Evolutionary conservation across 2,888 invertebrate genomes (phyloP).

Genomic region (Diaprepes abbreviatus): DNA sequence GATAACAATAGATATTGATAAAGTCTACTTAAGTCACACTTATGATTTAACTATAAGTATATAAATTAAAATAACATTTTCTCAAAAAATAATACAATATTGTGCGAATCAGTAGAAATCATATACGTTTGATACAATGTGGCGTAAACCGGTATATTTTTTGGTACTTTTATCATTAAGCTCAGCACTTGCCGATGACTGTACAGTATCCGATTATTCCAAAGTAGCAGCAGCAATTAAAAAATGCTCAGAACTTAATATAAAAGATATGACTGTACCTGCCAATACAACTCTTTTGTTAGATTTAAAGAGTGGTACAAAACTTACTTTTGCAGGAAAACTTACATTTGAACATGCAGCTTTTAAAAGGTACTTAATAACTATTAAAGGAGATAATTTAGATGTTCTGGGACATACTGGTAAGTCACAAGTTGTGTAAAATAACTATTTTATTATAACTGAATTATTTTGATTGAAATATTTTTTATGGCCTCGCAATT

Average conservation of each 20-base stretch:
- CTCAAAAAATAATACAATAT: too few relatives aligned
- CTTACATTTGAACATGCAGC: not conserved
- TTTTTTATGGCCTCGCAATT: too few relatives aligned
- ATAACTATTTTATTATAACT: too few relatives aligned
- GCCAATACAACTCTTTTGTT: slow-evolving; percentile 8
- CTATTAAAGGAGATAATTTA: slow-evolving; percentile 2
- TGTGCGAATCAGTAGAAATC: too few relatives aligned
- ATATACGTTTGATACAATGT: not conserved
- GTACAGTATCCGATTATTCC: not conserved
- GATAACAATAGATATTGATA: too few relatives aligned
- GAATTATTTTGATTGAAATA: too few relatives aligned
- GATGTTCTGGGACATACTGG: slow-evolving; percentile 15
- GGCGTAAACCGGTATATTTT: not conserved
- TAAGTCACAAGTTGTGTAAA: not conserved
- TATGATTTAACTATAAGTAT: too few relatives aligned
- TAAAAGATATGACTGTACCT: slow-evolving; percentile 16
- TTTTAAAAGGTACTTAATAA: not conserved
- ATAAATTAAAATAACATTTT: too few relatives aligned
- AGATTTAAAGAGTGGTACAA: not conserved
- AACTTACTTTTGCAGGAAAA: slow-evolving; percentile 3
- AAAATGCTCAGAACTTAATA: not conserved
- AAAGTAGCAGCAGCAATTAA: not conserved
- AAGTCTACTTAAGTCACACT: too few relatives aligned
- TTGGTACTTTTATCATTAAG: not conserved
- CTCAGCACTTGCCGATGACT: not conserved